phyloP scores from a whole-genome alignment of 37 sponge, comb jelly and placozoan genomes.

The Halichondria panicea region DNA sequence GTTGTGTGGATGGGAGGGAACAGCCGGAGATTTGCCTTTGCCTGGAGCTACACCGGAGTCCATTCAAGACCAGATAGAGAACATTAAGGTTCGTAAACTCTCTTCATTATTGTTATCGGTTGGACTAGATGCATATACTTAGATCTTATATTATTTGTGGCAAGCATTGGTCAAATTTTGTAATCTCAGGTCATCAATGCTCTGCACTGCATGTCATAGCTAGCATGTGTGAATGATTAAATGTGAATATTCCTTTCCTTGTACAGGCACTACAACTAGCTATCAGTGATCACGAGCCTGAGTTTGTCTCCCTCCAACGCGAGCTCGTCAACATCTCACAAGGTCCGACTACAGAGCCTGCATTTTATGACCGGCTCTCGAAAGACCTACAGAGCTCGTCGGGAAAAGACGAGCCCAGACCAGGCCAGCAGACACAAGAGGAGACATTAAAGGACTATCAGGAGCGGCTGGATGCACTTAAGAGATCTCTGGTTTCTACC shows the following conservation, averaged over 20 bases:
- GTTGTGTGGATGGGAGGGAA: conserved; percentile 39
- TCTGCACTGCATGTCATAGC: not conserved
- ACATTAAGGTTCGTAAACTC: conserved; percentile 31
- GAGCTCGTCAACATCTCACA: conserved; percentile 37
- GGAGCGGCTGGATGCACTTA: conserved; percentile 29
- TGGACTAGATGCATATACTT: not conserved
- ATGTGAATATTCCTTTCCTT: not conserved
- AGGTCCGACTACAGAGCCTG: conserved; percentile 11
- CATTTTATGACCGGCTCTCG: not conserved
- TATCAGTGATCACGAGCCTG: conserved; percentile 42
- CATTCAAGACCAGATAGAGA: conserved; percentile 15
- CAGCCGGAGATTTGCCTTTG: conserved; percentile 13
- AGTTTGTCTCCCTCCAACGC: conserved; percentile 42
- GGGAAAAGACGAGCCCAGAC: conserved; percentile 16
- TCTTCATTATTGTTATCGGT: not conserved
- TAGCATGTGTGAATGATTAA: not conserved
- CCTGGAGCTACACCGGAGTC: conserved; percentile 10
- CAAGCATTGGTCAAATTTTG: not conserved
- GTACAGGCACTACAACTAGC: conserved; percentile 32
- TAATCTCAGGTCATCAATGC: too few species aligned
- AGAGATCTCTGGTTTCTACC: conserved; percentile 2
- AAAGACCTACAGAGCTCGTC: not conserved
- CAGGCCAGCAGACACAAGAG: conserved; percentile 51
- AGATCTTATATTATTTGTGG: not conserved
- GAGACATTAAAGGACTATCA: conserved; percentile 23